Base-by-base conservation (phyloP, 1,140 invertebrate species). In the Scaptomyza pallida region DNA sequence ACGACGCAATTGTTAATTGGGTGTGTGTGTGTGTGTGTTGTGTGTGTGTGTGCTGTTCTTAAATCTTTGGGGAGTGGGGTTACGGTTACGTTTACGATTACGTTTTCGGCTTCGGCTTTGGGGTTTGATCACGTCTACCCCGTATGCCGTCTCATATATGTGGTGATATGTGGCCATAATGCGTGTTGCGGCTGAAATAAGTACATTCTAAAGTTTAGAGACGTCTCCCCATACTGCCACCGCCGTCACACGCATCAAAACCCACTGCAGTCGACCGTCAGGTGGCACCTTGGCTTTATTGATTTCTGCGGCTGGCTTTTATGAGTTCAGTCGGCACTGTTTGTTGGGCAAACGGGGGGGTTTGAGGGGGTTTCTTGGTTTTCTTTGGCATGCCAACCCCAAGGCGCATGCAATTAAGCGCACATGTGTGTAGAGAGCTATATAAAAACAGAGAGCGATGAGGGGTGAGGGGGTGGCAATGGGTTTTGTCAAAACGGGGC, bases 231-330 rank as follows among this genome's bases (percentile, higher is more conserved):
- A 33, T 16, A n/a, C 13, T 3, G 0, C 8, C 12, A 1, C 5
- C 2, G 3, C 0, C 23, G 15, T 2, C 9, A 15, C 43, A 43
- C 13, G 33, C 33, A 37, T 37, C 33, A 37, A 6, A 37, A n/a
- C 37, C 1, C 35, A 1, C 15, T 47, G 23, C 47, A 23, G 13
- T 12, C 13, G 12, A 15, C 52, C 21, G 44, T 15, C 65, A 70
- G 80, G 78, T 78, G 88, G 76, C 88, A 90, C 88, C 88, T 90
- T 90, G 79, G 73, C 78, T 90, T 90, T 90, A 90, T 90, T 90
- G 88, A 90, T 89, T 90, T 88, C 81, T 89, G 73, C 75, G 75
- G 83, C 74, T 83, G 83, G 79, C 83, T 89, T 89, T 88, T 88
- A 88, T 88, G 82, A 88, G 82, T 72, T 81, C 30, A 51, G 67